phyloP scores from a whole-genome alignment of 2,113 vertebrate species.

The Xenotilapia caudafasciata region DNA sequence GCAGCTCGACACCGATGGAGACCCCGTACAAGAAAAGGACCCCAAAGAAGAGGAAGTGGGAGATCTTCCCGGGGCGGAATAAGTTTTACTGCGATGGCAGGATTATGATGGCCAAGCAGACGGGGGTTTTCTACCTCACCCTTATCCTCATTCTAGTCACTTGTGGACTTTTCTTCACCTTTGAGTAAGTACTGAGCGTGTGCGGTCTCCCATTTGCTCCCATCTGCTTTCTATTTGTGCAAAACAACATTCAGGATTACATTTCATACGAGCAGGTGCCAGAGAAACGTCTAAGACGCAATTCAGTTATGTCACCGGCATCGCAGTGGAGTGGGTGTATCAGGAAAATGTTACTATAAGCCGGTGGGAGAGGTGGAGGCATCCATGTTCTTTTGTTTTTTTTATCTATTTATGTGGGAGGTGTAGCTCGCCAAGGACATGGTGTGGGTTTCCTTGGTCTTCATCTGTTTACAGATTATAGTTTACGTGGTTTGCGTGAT shows the following conservation, averaged over 20 bases:
- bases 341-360: neutral
- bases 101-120: slow-evolving; percentile 99
- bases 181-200: slow-evolving; percentile 87
- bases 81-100: slow-evolving; percentile 95
- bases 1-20: slow-evolving; percentile 95
- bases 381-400: neutral
- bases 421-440: neutral
- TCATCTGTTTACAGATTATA: neutral
- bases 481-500: neutral
- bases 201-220: neutral
- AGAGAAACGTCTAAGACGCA: neutral
- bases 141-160: slow-evolving; percentile 93
- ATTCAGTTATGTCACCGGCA: slow-evolving; percentile 22
- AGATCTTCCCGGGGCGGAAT: slow-evolving; percentile 94
- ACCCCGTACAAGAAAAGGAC: slow-evolving; percentile 88
- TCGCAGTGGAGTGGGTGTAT: neutral
- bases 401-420: accelerated
- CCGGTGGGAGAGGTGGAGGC: neutral
- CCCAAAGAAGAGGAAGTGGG: slow-evolving; percentile 88
- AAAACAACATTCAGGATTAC: neutral
- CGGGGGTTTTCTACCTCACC: slow-evolving; percentile 97
- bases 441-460: neutral
- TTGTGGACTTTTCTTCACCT: slow-evolving; percentile 97
- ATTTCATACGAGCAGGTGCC: slow-evolving; percentile 1
- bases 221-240: neutral